Conservation (phyloP, 2,888 invertebrate genomes). For the Mesochorus sp. region DNA sequence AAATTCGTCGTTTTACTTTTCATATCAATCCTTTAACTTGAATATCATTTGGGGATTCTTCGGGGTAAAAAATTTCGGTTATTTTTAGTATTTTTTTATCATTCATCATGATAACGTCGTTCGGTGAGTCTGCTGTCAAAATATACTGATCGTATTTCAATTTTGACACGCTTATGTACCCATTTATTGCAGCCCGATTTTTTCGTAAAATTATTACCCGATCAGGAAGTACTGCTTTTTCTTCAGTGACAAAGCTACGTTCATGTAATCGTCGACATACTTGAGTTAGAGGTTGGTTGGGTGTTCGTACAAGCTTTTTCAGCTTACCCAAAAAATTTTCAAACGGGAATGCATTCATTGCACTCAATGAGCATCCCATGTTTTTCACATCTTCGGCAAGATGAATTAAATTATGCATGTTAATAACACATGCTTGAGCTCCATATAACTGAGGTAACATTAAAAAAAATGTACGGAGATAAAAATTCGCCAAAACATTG, state of each 20-base stretch:
- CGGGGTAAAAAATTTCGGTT: background rate
- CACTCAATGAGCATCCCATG: slow-evolving; percentile 39
- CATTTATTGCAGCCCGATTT: background rate
- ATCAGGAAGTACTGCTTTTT: background rate
- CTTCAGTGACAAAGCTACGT: background rate
- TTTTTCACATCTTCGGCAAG: slow-evolving; percentile 59
- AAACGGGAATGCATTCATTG: slow-evolving; percentile 58
- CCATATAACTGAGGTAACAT: background rate
- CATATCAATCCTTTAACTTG: slow-evolving; percentile 13
- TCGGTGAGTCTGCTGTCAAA: background rate
- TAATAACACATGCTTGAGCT: background rate
- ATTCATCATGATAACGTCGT: slow-evolving; percentile 6
- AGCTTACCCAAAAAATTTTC: slow-evolving; percentile 57
- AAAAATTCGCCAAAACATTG: slow-evolving; percentile 15
- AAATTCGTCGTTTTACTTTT: slow-evolving; percentile 6
- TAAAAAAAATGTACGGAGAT: slow-evolving; percentile 24
- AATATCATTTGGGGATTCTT: background rate
- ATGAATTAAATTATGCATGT: slow-evolving; percentile 40
- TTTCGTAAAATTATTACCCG: background rate
- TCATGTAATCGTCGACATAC: slow-evolving; percentile 52
- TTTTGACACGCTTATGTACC: background rate
- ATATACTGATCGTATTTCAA: background rate
- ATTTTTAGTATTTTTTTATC: slow-evolving; percentile 20
- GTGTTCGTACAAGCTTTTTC: slow-evolving; percentile 53
- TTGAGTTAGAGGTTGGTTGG: slow-evolving; percentile 56